Base-by-base conservation (phyloP, 2,888 invertebrate genomes). In the Plagodis pulveraria region DNA sequence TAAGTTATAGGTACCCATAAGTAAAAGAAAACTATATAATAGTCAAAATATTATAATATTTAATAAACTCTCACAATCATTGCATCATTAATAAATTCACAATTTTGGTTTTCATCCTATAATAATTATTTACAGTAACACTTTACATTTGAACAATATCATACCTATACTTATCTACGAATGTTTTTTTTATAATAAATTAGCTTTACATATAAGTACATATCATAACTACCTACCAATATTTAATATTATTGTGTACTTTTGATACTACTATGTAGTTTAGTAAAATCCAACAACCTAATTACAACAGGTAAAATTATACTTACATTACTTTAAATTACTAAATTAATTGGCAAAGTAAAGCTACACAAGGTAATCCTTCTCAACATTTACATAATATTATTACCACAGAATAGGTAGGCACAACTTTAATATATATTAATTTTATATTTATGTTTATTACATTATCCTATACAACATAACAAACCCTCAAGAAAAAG, bases 101-200 rank as follows among this genome's bases (percentile, higher is more conserved):
- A 78, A 78, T 74, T 77, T 79, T 78, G 78, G 78, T 74, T 72
- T 69, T 69, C 65, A 58, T 62, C 55, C 51, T 55, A 59, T 66
- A 73, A 63, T 60, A 62, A 54, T 53, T 66, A 56, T 47, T 56
- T 60, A 61, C 60, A 62, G 33, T 59, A 57, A 63, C 51, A 68
- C 63, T 65, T 52, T 65, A 67, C 64, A 70, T 51, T 60, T n/a
- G 61, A 61, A 62, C 44, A 45, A 62, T 10, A 10, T 10, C 10
- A 8, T 64, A 64, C 63, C 57, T 56, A 54, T 42, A 40, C 40
- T 5, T 40, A 40, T 40, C 10, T 40, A 52, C 50, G 48, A 61
- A 63, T 56, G 12, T 11, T 44, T 45, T 51, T 42, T 12, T 38
- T 34, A 38, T 50, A 66, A 70, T 70, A 70, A 71, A 68, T 70